phyloP scores from a whole-genome alignment of 2,113 vertebrate genomes.

The Hyla sarda region DNA sequence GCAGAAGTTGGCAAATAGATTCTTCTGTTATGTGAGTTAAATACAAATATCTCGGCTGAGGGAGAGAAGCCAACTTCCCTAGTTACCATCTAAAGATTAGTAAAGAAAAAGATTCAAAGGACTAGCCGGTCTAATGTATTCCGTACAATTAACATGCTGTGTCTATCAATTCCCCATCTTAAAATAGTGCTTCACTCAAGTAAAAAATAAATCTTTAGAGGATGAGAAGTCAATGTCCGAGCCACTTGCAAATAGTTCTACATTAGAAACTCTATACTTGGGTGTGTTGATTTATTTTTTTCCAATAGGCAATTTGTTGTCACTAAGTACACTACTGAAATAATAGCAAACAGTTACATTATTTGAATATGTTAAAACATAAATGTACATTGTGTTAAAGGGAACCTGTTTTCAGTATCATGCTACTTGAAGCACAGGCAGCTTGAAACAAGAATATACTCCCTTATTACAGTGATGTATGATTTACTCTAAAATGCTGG shows the following conservation, averaged over 20 bases:
- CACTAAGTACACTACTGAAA: background rate
- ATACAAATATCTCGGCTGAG: slow-evolving; percentile 44
- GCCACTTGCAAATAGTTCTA: slow-evolving; percentile 17
- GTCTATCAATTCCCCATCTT: slow-evolving; percentile 41
- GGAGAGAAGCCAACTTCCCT: slow-evolving; percentile 54
- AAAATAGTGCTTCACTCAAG: slow-evolving; percentile 23
- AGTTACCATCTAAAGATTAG: slow-evolving; percentile 57
- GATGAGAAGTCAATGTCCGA: background rate
- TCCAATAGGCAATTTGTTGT: background rate
- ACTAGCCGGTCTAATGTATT: slow-evolving; percentile 37
- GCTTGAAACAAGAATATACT: too few species aligned
- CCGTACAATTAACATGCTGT: slow-evolving; percentile 46
- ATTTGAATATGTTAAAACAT: too few species aligned
- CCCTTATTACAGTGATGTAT: too few species aligned
- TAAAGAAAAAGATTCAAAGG: slow-evolving; percentile 45
- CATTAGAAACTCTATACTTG: background rate
- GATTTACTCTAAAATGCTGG: too few species aligned
- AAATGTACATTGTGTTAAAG: too few species aligned
- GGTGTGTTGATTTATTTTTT: background rate
- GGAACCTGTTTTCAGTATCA: too few species aligned
- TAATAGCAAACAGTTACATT: background rate
- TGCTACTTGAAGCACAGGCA: too few species aligned
- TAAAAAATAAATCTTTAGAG: background rate
- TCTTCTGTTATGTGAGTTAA: slow-evolving; percentile 44
- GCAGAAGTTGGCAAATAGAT: slow-evolving; percentile 9